These are phyloP conservation scores for Podabrus alpinus DNA, from an alignment of 2,888 invertebrate species.

Conservation along the genomic window DNA sequence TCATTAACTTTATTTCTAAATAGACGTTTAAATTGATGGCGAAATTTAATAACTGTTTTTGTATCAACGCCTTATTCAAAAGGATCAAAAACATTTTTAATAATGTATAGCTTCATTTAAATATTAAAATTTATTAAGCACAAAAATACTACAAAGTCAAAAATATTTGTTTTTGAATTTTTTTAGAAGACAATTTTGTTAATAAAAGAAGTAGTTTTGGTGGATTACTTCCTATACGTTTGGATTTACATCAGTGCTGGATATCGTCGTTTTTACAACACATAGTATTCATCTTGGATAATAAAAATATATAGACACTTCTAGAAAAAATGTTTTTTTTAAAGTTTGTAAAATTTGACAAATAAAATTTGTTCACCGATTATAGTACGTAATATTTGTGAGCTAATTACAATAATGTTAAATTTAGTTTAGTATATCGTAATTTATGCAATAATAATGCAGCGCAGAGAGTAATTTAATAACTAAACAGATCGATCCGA, in stretches of 20 bases:
- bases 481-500: too few relatives aligned
- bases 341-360: neutral
- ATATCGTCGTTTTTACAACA: neutral
- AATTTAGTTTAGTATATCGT: too few relatives aligned
- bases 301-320: neutral
- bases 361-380: neutral
- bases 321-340: neutral
- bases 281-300: neutral
- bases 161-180: neutral
- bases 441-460: too few relatives aligned
- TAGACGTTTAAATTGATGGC: neutral
- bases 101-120: neutral
- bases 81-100: too few relatives aligned
- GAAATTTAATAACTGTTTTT: neutral
- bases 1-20: neutral
- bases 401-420: too few relatives aligned
- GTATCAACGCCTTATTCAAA: too few relatives aligned
- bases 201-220: neutral
- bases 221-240: neutral
- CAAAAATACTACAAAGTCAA: neutral
- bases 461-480: too few relatives aligned
- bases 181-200: neutral
- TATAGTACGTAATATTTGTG: too few relatives aligned
- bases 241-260: neutral
- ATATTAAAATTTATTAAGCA: neutral